Conservation (phyloP, 1,140 invertebrate species). For the Lordiphosa stackelbergi region DNA sequence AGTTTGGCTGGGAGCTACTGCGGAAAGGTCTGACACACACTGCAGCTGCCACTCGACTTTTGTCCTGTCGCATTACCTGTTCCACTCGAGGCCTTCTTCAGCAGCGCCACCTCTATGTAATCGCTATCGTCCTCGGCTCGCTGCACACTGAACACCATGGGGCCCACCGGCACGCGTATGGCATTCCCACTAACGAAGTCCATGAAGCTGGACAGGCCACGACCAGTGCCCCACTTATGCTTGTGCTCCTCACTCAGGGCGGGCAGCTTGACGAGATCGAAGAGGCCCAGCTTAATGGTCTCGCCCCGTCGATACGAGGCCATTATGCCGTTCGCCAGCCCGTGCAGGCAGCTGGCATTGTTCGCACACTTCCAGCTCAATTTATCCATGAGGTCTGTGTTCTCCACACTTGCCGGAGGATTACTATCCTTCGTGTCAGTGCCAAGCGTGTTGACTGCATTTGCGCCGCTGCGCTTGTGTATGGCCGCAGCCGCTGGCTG, state of each 20-base stretch:
- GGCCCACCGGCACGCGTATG: slow-evolving; percentile 69
- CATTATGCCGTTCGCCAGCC: slow-evolving; percentile 55
- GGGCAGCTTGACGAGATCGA: slow-evolving; percentile 67
- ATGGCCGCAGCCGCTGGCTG: slow-evolving; percentile 39
- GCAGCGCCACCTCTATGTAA: slow-evolving; percentile 73
- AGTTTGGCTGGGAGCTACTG: background rate
- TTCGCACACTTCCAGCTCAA: slow-evolving; percentile 76
- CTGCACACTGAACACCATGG: slow-evolving; percentile 76
- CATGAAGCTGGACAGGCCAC: slow-evolving; percentile 60
- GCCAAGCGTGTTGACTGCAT: slow-evolving; percentile 30
- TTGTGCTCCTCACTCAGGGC: slow-evolving; percentile 39
- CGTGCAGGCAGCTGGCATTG: slow-evolving; percentile 69
- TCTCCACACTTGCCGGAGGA: slow-evolving; percentile 35
- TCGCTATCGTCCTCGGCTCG: slow-evolving; percentile 72
- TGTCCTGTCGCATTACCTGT: slow-evolving; percentile 49
- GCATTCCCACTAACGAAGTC: slow-evolving; percentile 73
- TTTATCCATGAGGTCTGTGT: slow-evolving; percentile 66
- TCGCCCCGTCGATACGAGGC: slow-evolving; percentile 64
- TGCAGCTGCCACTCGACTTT: slow-evolving; percentile 11
- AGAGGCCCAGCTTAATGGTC: slow-evolving; percentile 69
- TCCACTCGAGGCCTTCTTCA: slow-evolving; percentile 63
- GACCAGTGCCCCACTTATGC: slow-evolving; percentile 60
- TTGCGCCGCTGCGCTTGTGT: slow-evolving; percentile 58
- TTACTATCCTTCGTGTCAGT: slow-evolving; percentile 13
- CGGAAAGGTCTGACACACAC: slow-evolving; percentile 29